Evolutionary conservation across 1,140 invertebrate genomes (phyloP).

Genomic region (Chlorops oryzae): DNA sequence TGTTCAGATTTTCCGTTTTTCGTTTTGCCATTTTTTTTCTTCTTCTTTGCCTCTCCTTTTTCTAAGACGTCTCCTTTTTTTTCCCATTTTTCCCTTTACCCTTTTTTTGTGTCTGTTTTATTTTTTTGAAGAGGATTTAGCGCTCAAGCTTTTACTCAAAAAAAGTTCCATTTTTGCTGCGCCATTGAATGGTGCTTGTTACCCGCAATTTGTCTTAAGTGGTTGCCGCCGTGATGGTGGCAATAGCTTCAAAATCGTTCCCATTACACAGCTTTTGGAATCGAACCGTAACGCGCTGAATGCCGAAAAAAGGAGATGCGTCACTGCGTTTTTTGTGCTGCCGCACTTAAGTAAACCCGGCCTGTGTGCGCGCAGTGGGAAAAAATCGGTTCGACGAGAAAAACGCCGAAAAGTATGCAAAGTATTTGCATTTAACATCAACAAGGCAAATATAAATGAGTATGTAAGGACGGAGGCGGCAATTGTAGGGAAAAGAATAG

Average conservation of each 20-base stretch:
- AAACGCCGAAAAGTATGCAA: conserved; percentile 44
- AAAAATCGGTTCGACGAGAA: conserved; percentile 27
- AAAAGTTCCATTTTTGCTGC: conserved; percentile 2
- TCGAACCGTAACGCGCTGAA: no score
- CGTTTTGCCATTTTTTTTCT: conserved; percentile 3
- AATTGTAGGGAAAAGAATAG: conserved; percentile 5
- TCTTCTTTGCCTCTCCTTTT: no score
- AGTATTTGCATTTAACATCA: conserved; percentile 46
- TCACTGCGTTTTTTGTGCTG: background rate
- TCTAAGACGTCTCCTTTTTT: no score
- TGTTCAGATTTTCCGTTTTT: background rate
- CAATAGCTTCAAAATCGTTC: no score
- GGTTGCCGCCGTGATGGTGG: conserved; percentile 20
- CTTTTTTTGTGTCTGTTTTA: conserved; percentile 5
- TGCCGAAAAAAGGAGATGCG: no score
- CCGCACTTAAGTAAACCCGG: background rate
- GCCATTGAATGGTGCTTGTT: conserved; percentile 26
- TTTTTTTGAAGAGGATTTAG: conserved; percentile 6
- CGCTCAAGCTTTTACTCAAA: no score
- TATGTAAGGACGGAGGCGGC: conserved; percentile 10
- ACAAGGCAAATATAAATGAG: conserved; percentile 36
- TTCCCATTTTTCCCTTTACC: background rate
- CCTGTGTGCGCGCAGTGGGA: conserved; percentile 20
- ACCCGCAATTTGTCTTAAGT: conserved; percentile 46
- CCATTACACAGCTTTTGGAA: no score